A percentile compares a stretch with the other conserved stretches of the same genome.
Evolutionary conservation across 23 tunicate species (phyloP).

Genomic region (Botrylloides violaceus): DNA sequence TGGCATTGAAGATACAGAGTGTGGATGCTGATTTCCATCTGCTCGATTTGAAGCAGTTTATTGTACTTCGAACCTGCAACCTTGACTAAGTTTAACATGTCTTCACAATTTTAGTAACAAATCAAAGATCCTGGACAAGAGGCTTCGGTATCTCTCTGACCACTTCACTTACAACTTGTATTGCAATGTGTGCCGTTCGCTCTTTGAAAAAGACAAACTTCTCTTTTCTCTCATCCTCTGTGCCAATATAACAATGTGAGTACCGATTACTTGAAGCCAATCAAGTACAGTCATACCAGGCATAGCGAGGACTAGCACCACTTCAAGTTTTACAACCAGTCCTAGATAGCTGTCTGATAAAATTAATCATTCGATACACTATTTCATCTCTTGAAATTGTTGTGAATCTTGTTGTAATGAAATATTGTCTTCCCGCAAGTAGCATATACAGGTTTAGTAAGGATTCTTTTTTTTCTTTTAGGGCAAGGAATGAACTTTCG

Average conservation of each 20-base stretch:
- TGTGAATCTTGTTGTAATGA: no score
- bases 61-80: not conserved
- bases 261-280: not conserved
- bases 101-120: conserved; percentile 48
- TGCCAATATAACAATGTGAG: conserved; percentile 90
- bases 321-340: not conserved
- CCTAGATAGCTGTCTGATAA: not conserved
- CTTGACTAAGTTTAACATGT: not conserved
- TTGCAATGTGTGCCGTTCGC: conserved; percentile 97
- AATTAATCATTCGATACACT: no score
- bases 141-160: conserved; percentile 87
- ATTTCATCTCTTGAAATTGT: no score
- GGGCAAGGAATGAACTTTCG: conserved; percentile 77
- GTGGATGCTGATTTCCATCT: no score
- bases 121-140: conserved; percentile 86
- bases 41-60: no score
- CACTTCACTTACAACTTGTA: conserved; percentile 99
- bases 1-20: no score
- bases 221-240: conserved; percentile 90
- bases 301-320: no score
- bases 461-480: conserved; percentile 3
- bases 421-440: no score
- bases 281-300: no score
- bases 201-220: conserved; percentile 96
- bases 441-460: conserved; percentile 1